A percentile compares a stretch with the other conserved stretches of the same genome.
Evolutionary conservation across 2,797 vertebrate genomes (phyloP).

Genomic region (Odontamblyopus lacepedii): DNA sequence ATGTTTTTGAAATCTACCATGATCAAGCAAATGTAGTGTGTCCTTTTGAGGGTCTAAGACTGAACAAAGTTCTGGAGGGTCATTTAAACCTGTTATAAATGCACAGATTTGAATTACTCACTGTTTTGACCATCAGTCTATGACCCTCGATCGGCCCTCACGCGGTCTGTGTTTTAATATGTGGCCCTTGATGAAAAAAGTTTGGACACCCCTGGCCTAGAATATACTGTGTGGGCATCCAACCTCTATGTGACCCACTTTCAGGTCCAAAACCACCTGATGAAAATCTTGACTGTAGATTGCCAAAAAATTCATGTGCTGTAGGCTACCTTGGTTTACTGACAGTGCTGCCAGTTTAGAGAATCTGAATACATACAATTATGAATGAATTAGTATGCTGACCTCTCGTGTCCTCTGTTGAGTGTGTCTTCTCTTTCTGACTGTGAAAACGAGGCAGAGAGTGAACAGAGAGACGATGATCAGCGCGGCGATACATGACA

Average conservation of each 20-base stretch:
- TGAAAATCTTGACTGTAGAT: neutral
- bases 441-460: constrained; percentile 39
- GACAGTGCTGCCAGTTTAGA: neutral
- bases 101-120: too few species aligned
- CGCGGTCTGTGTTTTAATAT: too few species aligned
- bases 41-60: too few species aligned
- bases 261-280: too few species aligned
- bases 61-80: too few species aligned
- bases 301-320: neutral
- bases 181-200: too few species aligned
- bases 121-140: too few species aligned
- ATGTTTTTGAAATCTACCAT: too few species aligned
- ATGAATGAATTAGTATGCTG: neutral
- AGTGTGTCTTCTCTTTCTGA: constrained; percentile 16
- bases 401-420: constrained; percentile 41
- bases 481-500: constrained; percentile 42
- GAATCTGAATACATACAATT: neutral
- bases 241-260: neutral
- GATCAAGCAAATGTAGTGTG: too few species aligned
- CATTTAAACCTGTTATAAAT: too few species aligned
- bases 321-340: neutral
- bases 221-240: neutral
- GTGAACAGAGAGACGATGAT: constrained; percentile 60
- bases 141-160: too few species aligned
- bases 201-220: too few species aligned